Evolutionary conservation across 1,140 invertebrate species (phyloP).

Genomic region (Drosophila setifemur): DNA sequence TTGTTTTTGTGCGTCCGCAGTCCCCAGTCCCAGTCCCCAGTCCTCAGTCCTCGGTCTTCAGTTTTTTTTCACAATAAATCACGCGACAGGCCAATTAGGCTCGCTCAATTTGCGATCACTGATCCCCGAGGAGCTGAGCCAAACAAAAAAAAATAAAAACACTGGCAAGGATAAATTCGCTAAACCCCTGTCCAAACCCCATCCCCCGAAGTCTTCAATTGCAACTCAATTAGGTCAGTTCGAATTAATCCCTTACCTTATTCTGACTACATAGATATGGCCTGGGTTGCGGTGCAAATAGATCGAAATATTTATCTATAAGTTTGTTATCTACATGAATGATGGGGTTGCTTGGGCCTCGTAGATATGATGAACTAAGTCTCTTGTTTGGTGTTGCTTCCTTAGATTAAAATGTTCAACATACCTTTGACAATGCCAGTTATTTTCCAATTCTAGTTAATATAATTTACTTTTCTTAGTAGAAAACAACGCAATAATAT

Average conservation of each 20-base stretch:
- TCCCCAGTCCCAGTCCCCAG: neutral
- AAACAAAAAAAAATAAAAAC: neutral
- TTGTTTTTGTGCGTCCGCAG: constrained; percentile 10
- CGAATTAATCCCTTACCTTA: neutral
- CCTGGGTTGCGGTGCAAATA: neutral
- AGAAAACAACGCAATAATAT: no score
- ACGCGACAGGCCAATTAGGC: constrained; percentile 69
- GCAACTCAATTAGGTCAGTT: constrained; percentile 34
- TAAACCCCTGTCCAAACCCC: no score
- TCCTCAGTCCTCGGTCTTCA: constrained; percentile 2
- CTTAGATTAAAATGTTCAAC: no score
- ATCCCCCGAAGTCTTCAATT: constrained; percentile 7
- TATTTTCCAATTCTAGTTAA: no score
- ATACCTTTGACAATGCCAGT: no score
- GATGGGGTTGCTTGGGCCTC: neutral
- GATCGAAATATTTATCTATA: constrained; percentile 5
- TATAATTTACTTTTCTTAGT: no score
- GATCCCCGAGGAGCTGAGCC: constrained; percentile 4
- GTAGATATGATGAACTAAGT: neutral
- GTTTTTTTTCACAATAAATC: constrained; percentile 68
- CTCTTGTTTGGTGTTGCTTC: no score
- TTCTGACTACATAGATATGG: constrained; percentile 5
- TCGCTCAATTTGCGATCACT: constrained; percentile 38
- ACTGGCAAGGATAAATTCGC: neutral
- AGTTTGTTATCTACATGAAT: constrained; percentile 7